Evolutionary conservation across 2,113 vertebrate species (phyloP).

Genomic region (Pseudolaguvia tuberculata): DNA sequence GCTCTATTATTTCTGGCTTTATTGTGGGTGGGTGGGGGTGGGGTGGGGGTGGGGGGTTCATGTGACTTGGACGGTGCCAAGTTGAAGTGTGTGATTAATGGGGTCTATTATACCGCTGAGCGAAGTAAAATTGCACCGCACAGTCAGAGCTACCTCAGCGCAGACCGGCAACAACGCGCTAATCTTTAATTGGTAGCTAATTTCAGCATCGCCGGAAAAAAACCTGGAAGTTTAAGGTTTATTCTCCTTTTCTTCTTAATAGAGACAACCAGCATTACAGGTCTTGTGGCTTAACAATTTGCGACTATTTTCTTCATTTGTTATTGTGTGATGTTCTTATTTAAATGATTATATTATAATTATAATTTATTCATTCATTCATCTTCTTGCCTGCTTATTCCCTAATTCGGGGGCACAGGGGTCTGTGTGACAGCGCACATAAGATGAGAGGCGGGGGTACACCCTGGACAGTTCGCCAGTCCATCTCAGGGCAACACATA

Average conservation of each 20-base stretch:
- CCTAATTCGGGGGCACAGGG: no score
- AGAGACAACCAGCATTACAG: slow-evolving; percentile 1
- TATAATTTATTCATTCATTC: no score
- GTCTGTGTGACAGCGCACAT: no score
- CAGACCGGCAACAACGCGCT: slow-evolving; percentile 16
- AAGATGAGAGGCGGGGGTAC: no score
- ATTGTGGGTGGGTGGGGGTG: slow-evolving; percentile 26
- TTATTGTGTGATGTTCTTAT: no score
- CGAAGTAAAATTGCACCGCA: slow-evolving; percentile 39
- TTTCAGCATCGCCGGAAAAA: slow-evolving; percentile 11
- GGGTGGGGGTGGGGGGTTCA: background rate
- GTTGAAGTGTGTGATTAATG: slow-evolving; percentile 50
- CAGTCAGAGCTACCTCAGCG: slow-evolving; percentile 15
- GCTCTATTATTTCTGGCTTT: no score
- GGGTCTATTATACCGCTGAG: slow-evolving; percentile 43
- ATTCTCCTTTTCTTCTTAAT: background rate
- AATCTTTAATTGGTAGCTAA: slow-evolving; percentile 32
- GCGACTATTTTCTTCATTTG: no score
- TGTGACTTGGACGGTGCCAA: slow-evolving; percentile 16
- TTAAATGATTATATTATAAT: no score
- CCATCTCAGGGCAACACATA: no score
- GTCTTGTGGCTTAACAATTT: background rate
- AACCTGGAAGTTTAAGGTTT: background rate
- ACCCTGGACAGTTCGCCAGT: no score
- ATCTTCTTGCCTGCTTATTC: no score